Conservation (phyloP, 2,888 invertebrate genomes). For the Papilio elwesi region DNA sequence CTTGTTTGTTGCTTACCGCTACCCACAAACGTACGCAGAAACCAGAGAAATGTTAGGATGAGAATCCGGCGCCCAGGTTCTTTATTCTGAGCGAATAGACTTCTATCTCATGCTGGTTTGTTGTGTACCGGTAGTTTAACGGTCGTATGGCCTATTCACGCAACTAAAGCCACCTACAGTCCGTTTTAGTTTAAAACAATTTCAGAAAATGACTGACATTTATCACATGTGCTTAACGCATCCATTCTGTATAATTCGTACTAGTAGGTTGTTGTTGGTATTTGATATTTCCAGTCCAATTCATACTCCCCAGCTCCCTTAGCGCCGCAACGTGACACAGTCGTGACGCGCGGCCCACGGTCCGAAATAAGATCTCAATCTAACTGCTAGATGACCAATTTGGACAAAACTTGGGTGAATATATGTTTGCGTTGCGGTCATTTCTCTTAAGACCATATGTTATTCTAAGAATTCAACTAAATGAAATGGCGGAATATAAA, state of each 20-base stretch:
- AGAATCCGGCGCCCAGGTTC: too few relatives aligned
- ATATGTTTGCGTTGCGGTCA: conserved; percentile 44
- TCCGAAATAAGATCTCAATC: conserved; percentile 32
- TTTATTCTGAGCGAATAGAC: too few relatives aligned
- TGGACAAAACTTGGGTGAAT: conserved; percentile 21
- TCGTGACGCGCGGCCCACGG: conserved; percentile 26
- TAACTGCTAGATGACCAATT: conserved; percentile 33
- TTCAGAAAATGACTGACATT: too few relatives aligned
- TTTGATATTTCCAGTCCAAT: conserved; percentile 36
- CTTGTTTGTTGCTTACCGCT: too few relatives aligned
- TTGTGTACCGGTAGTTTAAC: too few relatives aligned
- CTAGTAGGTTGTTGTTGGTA: conserved; percentile 3
- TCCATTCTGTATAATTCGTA: conserved; percentile 2
- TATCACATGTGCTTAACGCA: not conserved
- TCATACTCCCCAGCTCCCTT: conserved; percentile 33
- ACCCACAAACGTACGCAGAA: too few relatives aligned
- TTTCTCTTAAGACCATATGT: conserved; percentile 12
- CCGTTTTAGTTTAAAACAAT: too few relatives aligned
- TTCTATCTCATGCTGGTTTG: too few relatives aligned
- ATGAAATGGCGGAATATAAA: conserved; percentile 1
- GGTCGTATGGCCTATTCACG: too few relatives aligned
- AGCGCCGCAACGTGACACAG: conserved; percentile 32
- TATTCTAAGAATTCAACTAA: not conserved
- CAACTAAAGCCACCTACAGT: too few relatives aligned
- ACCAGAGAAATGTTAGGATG: too few relatives aligned